Conservation (phyloP, 2,113 vertebrate species). For the Antechinus flavipes region DNA sequence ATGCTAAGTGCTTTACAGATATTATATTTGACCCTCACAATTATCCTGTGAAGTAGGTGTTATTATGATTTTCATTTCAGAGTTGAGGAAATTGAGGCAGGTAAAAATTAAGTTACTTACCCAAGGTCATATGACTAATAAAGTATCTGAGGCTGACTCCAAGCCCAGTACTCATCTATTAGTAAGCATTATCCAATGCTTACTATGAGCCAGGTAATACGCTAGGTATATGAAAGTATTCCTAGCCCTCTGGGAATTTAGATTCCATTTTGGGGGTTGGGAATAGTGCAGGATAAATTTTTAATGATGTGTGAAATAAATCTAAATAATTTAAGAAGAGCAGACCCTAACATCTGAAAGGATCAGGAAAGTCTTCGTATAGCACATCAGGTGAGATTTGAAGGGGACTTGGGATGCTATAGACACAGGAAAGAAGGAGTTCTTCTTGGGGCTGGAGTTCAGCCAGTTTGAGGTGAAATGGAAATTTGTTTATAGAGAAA, state of each 20-base stretch:
- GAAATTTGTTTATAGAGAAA: neutral
- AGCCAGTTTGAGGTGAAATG: neutral
- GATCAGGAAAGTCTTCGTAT: neutral
- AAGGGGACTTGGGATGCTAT: neutral
- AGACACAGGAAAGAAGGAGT: neutral
- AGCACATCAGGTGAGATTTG: neutral
- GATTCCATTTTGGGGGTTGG: neutral
- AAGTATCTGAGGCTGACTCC: neutral
- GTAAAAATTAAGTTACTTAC: neutral
- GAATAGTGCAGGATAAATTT: neutral
- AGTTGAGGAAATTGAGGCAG: neutral
- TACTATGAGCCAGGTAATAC: neutral
- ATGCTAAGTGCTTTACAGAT: neutral
- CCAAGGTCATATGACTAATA: neutral
- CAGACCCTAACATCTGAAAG: neutral
- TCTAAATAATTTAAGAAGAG: neutral
- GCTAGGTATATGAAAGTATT: neutral
- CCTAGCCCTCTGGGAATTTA: neutral
- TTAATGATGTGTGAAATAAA: neutral
- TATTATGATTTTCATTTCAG: neutral
- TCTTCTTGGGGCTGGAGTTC: neutral
- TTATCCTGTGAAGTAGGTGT: neutral
- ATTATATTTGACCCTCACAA: neutral
- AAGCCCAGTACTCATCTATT: neutral
- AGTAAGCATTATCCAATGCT: neutral